These are phyloP conservation scores for Peromyscus melanophrys DNA, from an alignment of 2,797 vertebrate species.

Conservation along the genomic window DNA sequence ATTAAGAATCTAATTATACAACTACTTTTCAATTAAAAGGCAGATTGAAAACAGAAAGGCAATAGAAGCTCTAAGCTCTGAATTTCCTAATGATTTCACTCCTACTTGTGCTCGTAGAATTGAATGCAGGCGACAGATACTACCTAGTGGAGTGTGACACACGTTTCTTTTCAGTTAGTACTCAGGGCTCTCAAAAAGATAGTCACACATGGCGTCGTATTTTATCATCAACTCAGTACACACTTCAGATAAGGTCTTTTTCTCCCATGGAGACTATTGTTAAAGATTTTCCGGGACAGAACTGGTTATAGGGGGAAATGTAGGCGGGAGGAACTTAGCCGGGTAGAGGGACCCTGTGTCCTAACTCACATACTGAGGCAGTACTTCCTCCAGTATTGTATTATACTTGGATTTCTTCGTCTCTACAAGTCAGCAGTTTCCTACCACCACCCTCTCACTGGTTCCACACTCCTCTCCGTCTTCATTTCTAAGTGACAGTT, in stretches of 20 bases:
- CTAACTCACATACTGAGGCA: not conserved
- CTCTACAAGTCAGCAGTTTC: not conserved
- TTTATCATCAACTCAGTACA: not conserved
- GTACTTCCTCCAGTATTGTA: not conserved
- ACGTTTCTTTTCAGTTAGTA: not conserved
- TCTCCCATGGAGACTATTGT: not conserved
- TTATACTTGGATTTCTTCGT: slow-evolving; percentile 2
- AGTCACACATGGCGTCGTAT: not conserved
- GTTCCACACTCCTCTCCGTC: not conserved
- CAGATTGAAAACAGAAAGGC: slow-evolving; percentile 4
- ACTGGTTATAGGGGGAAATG: not conserved
- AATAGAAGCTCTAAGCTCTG: not conserved
- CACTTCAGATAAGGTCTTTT: not conserved
- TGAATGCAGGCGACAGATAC: not conserved
- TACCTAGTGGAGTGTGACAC: no score
- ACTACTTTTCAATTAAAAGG: not conserved
- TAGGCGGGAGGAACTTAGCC: not conserved
- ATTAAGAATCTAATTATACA: not conserved
- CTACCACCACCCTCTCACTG: not conserved
- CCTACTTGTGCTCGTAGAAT: not conserved
- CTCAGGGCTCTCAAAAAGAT: not conserved
- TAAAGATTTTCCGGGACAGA: not conserved
- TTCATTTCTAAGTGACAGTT: not conserved
- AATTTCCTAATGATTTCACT: not conserved
- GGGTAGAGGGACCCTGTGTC: not conserved